Base-by-base conservation (phyloP, 2,797 vertebrate species). In the Acanthopagrus latus region DNA sequence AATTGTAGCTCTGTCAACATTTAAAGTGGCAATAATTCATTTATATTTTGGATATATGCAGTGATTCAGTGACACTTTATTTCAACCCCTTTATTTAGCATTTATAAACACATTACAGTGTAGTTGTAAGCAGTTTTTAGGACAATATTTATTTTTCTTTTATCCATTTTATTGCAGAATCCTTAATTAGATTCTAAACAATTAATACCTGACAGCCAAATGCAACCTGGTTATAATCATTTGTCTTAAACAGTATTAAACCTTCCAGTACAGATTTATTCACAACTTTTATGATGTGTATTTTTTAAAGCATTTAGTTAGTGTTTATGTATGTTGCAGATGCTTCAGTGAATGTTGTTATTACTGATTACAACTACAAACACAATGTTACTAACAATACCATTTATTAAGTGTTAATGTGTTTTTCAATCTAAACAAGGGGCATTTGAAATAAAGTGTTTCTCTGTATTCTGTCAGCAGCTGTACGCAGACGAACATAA, bases 11-110 rank as follows among this genome's bases (percentile, higher is more conserved):
- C 14, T 63, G 51, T 72, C n/a, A 58, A 50, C 64, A 69, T 74
- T 59, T 59, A 69, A 68, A 38, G 77, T 87, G 83, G 81, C 81
- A 88, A 86, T 86, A 84, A 85, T 86, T 83, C 43, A 70, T 67
- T 76, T 77, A 78, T 85, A 84, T 80, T 84, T 76, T 81, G 27
- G 65, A 79, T 82, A 85, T 74, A 81, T 64, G 51, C 73, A 88
- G 73, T 59, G 64, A 80, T 79, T 74, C 33, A 33, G 33, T 33
- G 7, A 33, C 33, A 33, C 33, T 43, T 69, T 20, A 55, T 38
- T 74, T 71, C 23, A 51, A 71, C 21, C 16, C 38, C 52, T 16
- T 25, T 60, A 33, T 48, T 77, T 1, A 51, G 38, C 41, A 44
- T 80, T 76, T 60, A 56, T 64, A 46, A 52, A 54, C 75, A 62